Base-by-base conservation (phyloP, 1,140 invertebrate species). In the Drusus annulatus region DNA sequence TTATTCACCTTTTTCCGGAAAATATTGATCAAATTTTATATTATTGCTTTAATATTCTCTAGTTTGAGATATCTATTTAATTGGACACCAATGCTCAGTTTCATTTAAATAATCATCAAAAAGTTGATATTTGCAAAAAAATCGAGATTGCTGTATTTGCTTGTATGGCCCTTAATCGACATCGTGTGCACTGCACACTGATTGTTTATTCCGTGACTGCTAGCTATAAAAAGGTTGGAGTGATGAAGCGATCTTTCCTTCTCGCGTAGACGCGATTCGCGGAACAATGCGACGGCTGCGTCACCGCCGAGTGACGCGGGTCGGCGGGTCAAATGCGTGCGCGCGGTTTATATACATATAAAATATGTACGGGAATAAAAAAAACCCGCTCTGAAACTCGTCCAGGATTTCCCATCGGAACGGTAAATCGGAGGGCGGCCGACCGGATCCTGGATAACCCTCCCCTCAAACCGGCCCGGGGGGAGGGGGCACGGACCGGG, bases 351-450 rank as follows among this genome's bases (percentile, higher is more conserved):
- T 45, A 45, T 13, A 45, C 36, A 45, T 45, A 45, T 45, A 45
- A 45, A 45, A 45, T 45, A 45, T 63, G 23, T 16, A 8, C 23
- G 65, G 15, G 65, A 16, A 69, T 69, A 8, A 21, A 45, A 71
- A 71, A 71, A 71, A 71, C 68, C 68, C 25, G 62, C 62, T 65
- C 45, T 23, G 3, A 36, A 75, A 60, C 71, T 54, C 52, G 71
- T 75, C 51, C 28, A 23, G 71, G 52, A 28, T 58, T 31, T 75
- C 71, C 71, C 71, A n/a, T 54, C 50, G 17, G 36, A 75, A 75
- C 71, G 71, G 71, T 75, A 75, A 75, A 75, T 19, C 71, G 71
- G 71, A 51, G 63, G 63, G 19, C 60, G 60, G n/a, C 68, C 36
- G 17, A 51, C 68, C 36, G 62, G 62, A 71, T 45, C 68, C 36